These are phyloP conservation scores for Scyliorhinus canicula DNA, from an alignment of 2,797 vertebrate genomes.

Conservation along the genomic window DNA sequence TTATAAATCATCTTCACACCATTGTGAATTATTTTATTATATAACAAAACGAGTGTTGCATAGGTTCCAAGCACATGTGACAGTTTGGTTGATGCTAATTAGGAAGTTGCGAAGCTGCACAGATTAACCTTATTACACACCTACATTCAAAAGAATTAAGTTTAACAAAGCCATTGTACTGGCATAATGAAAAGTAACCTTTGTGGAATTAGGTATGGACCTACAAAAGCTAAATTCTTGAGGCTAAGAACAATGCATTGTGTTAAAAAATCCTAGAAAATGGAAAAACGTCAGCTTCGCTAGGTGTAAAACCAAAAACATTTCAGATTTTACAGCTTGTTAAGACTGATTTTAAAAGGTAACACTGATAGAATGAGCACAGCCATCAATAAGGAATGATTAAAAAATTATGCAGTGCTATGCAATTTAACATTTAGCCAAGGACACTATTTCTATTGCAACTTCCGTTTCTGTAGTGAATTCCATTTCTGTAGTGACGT, in stretches of 20 bases:
- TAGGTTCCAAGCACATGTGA: slow-evolving; percentile 56
- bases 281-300: neutral
- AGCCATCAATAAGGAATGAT: neutral
- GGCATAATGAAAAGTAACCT: slow-evolving; percentile 13
- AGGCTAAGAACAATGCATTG: neutral
- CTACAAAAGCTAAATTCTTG: slow-evolving; percentile 11
- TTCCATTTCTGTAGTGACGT: neutral
- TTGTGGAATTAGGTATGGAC: neutral
- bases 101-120: slow-evolving; percentile 47
- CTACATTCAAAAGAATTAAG: slow-evolving; percentile 45
- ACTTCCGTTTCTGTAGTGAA: neutral
- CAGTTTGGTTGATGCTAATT: slow-evolving; percentile 42
- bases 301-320: neutral
- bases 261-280: slow-evolving; percentile 12
- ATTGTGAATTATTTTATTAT: neutral
- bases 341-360: slow-evolving; percentile 19
- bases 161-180: neutral
- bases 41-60: slow-evolving; percentile 54
- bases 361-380: neutral
- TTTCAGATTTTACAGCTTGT: neutral
- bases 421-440: neutral
- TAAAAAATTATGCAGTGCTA: slow-evolving; percentile 18
- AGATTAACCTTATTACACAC: slow-evolving; percentile 42
- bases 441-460: neutral
- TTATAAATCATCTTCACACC: slow-evolving; percentile 37